Evolutionary conservation across 2,797 vertebrate species (phyloP).

Genomic region (Dicrostonyx torquatus): DNA sequence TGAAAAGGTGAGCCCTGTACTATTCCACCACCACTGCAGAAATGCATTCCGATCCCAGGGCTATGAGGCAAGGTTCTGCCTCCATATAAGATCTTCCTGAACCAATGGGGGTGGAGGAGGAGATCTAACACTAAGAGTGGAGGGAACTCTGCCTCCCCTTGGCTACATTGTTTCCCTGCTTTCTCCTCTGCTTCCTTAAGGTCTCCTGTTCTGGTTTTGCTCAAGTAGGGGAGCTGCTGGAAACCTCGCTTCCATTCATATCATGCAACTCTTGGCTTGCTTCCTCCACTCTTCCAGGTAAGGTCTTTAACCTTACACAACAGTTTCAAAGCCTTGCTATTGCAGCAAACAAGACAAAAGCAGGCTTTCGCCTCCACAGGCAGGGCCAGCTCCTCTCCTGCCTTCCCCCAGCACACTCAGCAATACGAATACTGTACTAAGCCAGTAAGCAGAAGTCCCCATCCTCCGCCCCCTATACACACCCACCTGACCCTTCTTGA

Average conservation of each 20-base stretch:
- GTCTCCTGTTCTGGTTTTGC: not conserved
- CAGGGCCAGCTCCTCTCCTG: not conserved
- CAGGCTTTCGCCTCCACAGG: not conserved
- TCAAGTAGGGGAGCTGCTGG: not conserved
- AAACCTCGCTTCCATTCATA: not conserved
- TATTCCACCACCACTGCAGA: not conserved
- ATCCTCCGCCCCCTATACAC: not conserved
- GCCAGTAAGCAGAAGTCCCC: not conserved
- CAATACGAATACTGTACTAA: not conserved
- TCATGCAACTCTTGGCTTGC: not conserved
- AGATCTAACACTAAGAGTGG: not conserved
- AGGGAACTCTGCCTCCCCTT: not conserved
- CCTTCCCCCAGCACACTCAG: not conserved
- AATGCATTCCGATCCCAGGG: not conserved
- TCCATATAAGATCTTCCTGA: fast-evolving
- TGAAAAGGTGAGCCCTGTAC: not conserved
- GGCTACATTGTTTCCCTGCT: not conserved
- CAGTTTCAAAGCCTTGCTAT: not conserved
- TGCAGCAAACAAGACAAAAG: not conserved
- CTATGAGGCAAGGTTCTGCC: not conserved
- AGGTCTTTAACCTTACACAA: not conserved
- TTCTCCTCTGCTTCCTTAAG: not conserved
- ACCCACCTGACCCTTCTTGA: not conserved
- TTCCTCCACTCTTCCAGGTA: not conserved
- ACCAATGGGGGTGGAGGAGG: not conserved